Evolutionary conservation across 2,113 vertebrate species (phyloP).

Genomic region (Petrocephalus zakoni): DNA sequence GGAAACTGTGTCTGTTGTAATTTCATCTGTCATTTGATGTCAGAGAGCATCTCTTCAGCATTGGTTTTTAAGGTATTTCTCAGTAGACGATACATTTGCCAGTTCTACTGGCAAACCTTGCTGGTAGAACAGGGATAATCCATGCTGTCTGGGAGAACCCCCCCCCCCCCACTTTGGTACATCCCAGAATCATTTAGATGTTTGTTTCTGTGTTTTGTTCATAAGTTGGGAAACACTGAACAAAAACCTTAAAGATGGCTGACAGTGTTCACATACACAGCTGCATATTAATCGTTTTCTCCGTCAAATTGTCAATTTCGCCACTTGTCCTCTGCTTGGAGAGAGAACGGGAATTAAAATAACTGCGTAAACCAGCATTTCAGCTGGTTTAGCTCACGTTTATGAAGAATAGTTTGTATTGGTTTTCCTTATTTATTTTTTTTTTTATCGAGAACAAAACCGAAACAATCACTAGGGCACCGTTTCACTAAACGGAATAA

Average conservation of each 20-base stretch:
- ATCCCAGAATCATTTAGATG: neutral
- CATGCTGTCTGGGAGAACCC: neutral
- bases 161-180: neutral
- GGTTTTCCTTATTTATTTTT: neutral
- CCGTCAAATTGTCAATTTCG: neutral
- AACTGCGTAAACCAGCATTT: neutral
- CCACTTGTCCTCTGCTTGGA: neutral
- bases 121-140: neutral
- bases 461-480: conserved; percentile 18
- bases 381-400: neutral
- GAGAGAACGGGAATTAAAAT: too few relatives aligned
- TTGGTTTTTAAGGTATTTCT: neutral
- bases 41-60: neutral
- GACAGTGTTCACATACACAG: neutral
- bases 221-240: neutral
- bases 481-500: conserved; percentile 30
- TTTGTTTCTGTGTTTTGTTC: neutral
- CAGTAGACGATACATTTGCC: neutral
- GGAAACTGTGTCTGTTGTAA: neutral
- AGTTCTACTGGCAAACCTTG: neutral
- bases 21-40: neutral
- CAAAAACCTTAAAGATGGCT: neutral
- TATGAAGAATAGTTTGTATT: conserved; percentile 23
- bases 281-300: neutral
- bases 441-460: conserved; percentile 15